Base-by-base conservation (phyloP, 2,797 vertebrate genomes). In the Lithobates sylvaticus region DNA sequence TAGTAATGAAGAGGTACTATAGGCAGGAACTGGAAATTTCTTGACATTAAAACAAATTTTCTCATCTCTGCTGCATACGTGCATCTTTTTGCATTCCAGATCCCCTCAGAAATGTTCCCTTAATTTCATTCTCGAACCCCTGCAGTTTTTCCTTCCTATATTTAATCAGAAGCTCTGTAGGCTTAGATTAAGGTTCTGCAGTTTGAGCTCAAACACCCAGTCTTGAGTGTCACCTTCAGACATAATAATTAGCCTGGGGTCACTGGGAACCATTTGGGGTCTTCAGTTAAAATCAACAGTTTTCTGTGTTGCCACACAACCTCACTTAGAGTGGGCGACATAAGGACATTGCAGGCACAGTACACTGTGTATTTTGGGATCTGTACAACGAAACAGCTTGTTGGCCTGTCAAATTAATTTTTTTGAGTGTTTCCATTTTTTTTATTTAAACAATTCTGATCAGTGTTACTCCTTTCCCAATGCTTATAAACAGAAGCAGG, bases 131-230 rank as follows among this genome's bases (percentile, higher is more conserved):
- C 81, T 69, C 64, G 64, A 36, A 15, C 73, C 61, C 81, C 81
- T 27, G 81, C 18, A 13, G 81, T 68, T 68, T 69, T 18, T 76
- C 44, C 73, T 76, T 69, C 44, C 73, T 76, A 76, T 76, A 76
- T 39, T 76, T 54, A 76, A 83, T 83, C 68, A 69, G 26, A 32
- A 32, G 27, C 27, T 32, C 71, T 26, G 75, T 83, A n/a, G 58
- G 79, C 58, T 81, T 64, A 74, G 61, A 81, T 81, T 54, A 70
- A 81, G 44, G 34, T 58, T 81, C 29, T n/a, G 44, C 65, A 81
- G 54, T 81, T 67, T 39, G 36, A 36, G 42, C 34, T 58, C 47
- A 71, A 47, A 58, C 15, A 7, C 78, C 44, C 23, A 34, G 34
- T 29, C 65, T 13, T 69, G 44, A 58, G 16, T 58, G 50, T 81